A percentile compares a stretch with the other conserved stretches of the same genome.
Conservation (phyloP, 2,888 invertebrate species). For the Nymphalis urticae region DNA sequence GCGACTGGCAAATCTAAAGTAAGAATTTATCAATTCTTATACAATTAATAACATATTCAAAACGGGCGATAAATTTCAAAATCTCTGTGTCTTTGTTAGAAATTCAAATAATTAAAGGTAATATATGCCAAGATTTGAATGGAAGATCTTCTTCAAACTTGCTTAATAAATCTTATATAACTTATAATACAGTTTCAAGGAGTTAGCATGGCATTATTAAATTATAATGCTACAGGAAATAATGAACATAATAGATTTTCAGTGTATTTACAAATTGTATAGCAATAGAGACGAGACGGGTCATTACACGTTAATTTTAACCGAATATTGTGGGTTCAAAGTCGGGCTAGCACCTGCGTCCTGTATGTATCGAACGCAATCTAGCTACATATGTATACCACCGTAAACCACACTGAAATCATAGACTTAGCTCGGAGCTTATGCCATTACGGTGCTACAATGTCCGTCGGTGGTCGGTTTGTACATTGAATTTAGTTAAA, state of each 20-base stretch:
- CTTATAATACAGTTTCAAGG: not conserved
- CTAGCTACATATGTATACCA: too few species aligned
- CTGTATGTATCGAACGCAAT: too few species aligned
- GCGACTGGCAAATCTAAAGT: not conserved
- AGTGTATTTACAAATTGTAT: too few species aligned
- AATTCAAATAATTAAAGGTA: conserved; percentile 19
- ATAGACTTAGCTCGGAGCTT: too few species aligned
- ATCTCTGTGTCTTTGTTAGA: conserved; percentile 11
- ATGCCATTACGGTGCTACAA: too few species aligned
- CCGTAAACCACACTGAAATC: too few species aligned
- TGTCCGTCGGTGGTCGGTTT: too few species aligned
- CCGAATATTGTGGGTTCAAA: too few species aligned
- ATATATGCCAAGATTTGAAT: conserved; percentile 13
- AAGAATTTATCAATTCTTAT: not conserved
- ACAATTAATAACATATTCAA: conserved; percentile 9
- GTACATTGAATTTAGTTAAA: too few species aligned
- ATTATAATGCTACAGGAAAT: not conserved
- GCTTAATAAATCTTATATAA: not conserved
- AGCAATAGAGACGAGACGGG: too few species aligned
- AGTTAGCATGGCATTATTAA: not conserved
- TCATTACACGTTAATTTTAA: too few species aligned
- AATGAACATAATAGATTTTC: not conserved
- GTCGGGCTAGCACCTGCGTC: too few species aligned
- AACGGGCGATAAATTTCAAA: conserved; percentile 9
- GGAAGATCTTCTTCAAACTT: conserved; percentile 1